Percentiles rank a stretch among this genome's conserved stretches.
Conservation (phyloP, 30 jellyfish, hydroid and myxozoan species). For the Hydractinia echinata region DNA sequence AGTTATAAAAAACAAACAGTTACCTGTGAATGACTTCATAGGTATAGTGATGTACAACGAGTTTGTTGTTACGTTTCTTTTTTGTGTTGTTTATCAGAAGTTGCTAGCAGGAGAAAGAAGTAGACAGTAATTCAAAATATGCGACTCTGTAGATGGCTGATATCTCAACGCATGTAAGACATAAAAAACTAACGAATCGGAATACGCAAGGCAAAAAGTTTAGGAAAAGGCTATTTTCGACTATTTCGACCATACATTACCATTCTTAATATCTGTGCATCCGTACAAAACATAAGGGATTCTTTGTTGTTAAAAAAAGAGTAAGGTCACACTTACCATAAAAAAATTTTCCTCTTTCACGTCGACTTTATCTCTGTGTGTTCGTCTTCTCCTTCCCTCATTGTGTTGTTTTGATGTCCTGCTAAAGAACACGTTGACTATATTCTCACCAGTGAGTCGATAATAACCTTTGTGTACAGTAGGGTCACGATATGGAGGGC, state of each 20-base stretch:
- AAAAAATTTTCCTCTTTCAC: conserved; percentile 56
- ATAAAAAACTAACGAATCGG: not conserved
- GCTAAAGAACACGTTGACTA: conserved; percentile 22
- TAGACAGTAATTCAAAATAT: not conserved
- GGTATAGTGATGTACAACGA: conserved; percentile 37
- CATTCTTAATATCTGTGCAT: no score
- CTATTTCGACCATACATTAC: no score
- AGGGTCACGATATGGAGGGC: conserved; percentile 47
- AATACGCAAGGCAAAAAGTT: no score
- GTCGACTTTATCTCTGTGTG: conserved; percentile 11
- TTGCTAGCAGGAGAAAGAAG: conserved; percentile 24
- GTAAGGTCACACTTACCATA: conserved; percentile 45
- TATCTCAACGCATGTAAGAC: not conserved
- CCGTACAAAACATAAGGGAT: no score
- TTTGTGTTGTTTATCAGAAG: conserved; percentile 34
- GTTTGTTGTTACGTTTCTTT: conserved; percentile 33
- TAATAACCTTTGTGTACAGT: conserved; percentile 54
- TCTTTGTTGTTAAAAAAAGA: no score
- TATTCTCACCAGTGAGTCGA: conserved; percentile 52
- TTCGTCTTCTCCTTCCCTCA: conserved; percentile 40
- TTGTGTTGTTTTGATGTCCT: conserved; percentile 27
- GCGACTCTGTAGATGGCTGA: not conserved
- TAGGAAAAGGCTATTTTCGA: no score
- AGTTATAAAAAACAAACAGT: not conserved
- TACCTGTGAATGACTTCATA: conserved; percentile 41